Conservation (phyloP, 2,113 vertebrate species). For the Lycocorax pyrrhopterus region DNA sequence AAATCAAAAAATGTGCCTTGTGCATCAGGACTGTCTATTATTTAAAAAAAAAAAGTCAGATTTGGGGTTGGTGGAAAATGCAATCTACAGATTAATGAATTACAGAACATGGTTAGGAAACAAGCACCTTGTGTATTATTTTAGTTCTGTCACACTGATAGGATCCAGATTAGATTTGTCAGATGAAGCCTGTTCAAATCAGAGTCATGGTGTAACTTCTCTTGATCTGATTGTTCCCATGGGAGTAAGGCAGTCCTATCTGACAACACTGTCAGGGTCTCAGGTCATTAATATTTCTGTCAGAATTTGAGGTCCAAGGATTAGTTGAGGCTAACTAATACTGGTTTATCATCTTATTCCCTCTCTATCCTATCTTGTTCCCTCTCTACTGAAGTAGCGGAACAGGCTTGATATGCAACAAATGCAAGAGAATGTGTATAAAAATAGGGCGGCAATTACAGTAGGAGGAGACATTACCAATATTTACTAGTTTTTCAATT, state of each 20-base stretch:
- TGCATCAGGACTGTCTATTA: background rate
- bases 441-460: slow-evolving; percentile 44
- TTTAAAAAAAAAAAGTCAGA: background rate
- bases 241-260: background rate
- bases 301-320: background rate
- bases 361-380: background rate
- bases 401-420: slow-evolving; percentile 33
- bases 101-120: slow-evolving; percentile 5
- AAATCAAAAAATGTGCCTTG: background rate
- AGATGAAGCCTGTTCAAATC: background rate
- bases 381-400: background rate
- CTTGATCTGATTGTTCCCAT: background rate
- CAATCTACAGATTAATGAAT: background rate
- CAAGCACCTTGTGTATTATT: background rate
- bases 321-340: background rate
- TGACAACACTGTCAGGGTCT: background rate
- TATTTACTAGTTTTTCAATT: slow-evolving; percentile 62
- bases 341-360: background rate
- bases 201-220: background rate
- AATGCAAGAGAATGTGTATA: background rate
- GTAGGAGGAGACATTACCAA: slow-evolving; percentile 44
- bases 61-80: background rate
- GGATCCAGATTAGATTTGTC: background rate
- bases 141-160: background rate
- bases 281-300: slow-evolving; percentile 22